These are phyloP conservation scores for Sesia apiformis DNA, from an alignment of 2,888 invertebrate species.

Conservation along the genomic window DNA sequence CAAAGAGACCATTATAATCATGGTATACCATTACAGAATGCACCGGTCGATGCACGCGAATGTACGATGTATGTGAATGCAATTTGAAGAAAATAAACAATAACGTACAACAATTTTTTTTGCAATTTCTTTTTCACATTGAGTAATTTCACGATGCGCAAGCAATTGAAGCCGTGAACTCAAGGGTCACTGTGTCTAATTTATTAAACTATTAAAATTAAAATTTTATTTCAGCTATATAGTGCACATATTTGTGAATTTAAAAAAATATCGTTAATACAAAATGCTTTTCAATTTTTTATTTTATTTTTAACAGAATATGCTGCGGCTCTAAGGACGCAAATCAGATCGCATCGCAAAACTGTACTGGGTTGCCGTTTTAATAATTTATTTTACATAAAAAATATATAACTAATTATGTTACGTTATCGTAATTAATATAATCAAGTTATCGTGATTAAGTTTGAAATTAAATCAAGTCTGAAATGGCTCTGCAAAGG, in stretches of 20 bases:
- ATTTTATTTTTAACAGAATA: not conserved
- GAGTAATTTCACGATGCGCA: constrained; percentile 54
- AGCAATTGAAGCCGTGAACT: constrained; percentile 56
- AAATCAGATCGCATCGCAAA: constrained; percentile 40
- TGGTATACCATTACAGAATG: constrained; percentile 15
- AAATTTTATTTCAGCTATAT: constrained; percentile 10
- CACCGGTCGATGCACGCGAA: constrained; percentile 3
- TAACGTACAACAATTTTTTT: constrained; percentile 27
- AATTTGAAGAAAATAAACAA: constrained; percentile 15
- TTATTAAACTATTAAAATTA: constrained; percentile 14
- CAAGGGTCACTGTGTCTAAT: constrained; percentile 46
- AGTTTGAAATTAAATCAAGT: no score
- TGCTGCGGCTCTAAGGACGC: constrained; percentile 35
- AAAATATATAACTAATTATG: not conserved
- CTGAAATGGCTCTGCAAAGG: no score
- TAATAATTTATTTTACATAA: not conserved
- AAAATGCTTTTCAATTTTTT: not conserved
- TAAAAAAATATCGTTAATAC: constrained; percentile 5
- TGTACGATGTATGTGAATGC: constrained; percentile 11
- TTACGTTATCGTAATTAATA: no score
- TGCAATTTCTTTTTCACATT: constrained; percentile 50
- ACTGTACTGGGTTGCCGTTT: not conserved
- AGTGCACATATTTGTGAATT: constrained; percentile 12
- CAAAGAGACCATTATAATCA: constrained; percentile 45
- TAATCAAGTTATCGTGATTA: no score